Base-by-base conservation (phyloP, 1,140 invertebrate genomes). In the Arctopsyche grandis region DNA sequence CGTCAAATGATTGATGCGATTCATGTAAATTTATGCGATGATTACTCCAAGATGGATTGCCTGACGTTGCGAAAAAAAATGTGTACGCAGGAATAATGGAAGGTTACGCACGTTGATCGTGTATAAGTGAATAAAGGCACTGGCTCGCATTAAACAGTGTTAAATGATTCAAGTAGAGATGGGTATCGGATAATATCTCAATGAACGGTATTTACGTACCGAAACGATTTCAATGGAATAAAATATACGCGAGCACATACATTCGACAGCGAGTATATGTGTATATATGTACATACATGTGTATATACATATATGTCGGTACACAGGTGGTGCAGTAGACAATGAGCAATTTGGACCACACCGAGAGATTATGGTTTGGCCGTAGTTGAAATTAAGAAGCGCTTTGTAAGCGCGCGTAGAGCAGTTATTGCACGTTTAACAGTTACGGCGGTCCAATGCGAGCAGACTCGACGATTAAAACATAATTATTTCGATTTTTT, bases 341-440 rank as follows among this genome's bases (percentile, higher is more conserved):
- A 75, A 75, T 75, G 29, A 75, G 73, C 73, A 75, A 75, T 75
- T 75, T 75, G 52, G 44, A 58, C 19, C 19, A 48, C 52, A 48
- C 69, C 21, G 24, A 66, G 24, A 66, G 52, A 56, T 66, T 22
- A 26, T 66, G 21, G 10, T 16, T n/a, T 16, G 21, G 29, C 69
- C 44, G n/a, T 71, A 21, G 26, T 29, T 38, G 48, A 22, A 12
- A 56, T 48, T 74, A 46, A 22, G 24, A 66, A 66, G 16, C 63
- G 63, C 63, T 66, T 66, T 66, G 63, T 66, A 21, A 16, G 19
- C 5, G 52, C 52, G 19, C 19, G 29, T 38, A 38, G 29, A 38
- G 29, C 29, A 38, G 29, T 16, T 52, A 3, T 52, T 12, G 48
- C 16, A 10, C 48, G 48, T 16, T 52, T 52, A 52, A 52, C 48